These are phyloP conservation scores for Stictocephala bisonia DNA, from an alignment of 2,888 invertebrate genomes.

Conservation along the genomic window DNA sequence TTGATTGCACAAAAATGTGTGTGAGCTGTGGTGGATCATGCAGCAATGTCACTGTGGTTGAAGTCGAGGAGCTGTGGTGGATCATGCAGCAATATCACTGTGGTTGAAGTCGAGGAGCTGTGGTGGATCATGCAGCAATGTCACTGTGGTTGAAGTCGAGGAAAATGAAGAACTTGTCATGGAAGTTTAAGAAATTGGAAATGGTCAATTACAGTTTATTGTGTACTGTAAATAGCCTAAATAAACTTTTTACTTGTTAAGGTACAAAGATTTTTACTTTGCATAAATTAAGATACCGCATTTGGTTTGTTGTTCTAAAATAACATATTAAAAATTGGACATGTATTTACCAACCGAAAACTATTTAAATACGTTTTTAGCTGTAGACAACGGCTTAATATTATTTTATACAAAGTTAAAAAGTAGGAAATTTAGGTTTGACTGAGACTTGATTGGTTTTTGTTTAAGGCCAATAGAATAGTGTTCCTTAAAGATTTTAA, in stretches of 20 bases:
- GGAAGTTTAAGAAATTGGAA: neutral
- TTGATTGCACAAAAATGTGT: conserved; percentile 24
- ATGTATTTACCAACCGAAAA: neutral
- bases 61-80: too few species aligned
- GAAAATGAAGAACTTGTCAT: neutral
- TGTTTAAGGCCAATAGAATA: too few species aligned
- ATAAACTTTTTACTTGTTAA: neutral
- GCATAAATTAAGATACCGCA: neutral
- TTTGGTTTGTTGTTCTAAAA: neutral
- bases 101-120: too few species aligned
- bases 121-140: conserved; percentile 17
- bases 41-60: neutral
- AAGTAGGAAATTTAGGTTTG: too few species aligned
- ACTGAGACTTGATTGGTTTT: too few species aligned
- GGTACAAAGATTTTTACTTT: too few species aligned
- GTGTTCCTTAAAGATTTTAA: too few species aligned
- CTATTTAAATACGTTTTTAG: conserved; percentile 4
- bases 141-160: conserved; percentile 26
- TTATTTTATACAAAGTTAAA: neutral
- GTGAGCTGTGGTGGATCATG: conserved; percentile 14
- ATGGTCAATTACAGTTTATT: neutral
- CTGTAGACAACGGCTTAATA: conserved; percentile 5
- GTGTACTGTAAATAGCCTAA: conserved; percentile 1
- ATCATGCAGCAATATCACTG: too few species aligned
- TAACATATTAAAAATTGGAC: neutral